Evolutionary conservation across 2,797 vertebrate species (phyloP).

Genomic region (Anabacerthia variegaticeps): DNA sequence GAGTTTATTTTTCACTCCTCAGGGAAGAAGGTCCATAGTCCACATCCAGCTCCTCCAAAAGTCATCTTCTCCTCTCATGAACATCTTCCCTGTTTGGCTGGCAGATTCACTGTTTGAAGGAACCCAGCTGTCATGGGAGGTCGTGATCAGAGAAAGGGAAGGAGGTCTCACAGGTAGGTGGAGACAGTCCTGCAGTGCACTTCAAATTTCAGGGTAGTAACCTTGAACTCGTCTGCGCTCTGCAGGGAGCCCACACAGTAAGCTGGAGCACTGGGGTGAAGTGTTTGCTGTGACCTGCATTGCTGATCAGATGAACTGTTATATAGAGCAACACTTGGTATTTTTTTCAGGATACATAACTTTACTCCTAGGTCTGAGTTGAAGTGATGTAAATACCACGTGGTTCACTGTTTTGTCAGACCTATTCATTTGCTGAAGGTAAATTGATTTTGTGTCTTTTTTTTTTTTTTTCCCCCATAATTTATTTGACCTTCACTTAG

Average conservation of each 20-base stretch:
- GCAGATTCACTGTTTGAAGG: background rate
- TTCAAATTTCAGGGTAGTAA: slow-evolving; percentile 29
- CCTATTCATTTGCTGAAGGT: background rate
- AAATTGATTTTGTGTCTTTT: background rate
- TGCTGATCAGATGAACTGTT: slow-evolving; percentile 39
- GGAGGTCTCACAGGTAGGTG: background rate
- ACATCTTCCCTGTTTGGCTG: background rate
- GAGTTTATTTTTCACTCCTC: slow-evolving; percentile 45
- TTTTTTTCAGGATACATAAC: background rate
- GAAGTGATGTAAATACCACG: background rate
- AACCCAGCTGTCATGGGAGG: background rate
- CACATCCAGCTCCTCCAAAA: background rate
- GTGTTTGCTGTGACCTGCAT: slow-evolving; percentile 34
- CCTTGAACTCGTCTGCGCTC: background rate
- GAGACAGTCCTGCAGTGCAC: background rate
- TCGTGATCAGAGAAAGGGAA: background rate
- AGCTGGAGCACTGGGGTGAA: slow-evolving; percentile 9
- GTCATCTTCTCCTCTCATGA: background rate
- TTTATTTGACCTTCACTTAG: background rate
- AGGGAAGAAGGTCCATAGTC: background rate
- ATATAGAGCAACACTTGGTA: background rate
- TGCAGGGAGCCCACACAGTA: background rate
- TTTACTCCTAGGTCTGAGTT: background rate
- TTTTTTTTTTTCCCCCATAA: fast-evolving
- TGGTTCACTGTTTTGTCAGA: background rate